These are phyloP conservation scores for Cyclophora albipunctata DNA, from an alignment of 2,888 invertebrate genomes.

Conservation along the genomic window DNA sequence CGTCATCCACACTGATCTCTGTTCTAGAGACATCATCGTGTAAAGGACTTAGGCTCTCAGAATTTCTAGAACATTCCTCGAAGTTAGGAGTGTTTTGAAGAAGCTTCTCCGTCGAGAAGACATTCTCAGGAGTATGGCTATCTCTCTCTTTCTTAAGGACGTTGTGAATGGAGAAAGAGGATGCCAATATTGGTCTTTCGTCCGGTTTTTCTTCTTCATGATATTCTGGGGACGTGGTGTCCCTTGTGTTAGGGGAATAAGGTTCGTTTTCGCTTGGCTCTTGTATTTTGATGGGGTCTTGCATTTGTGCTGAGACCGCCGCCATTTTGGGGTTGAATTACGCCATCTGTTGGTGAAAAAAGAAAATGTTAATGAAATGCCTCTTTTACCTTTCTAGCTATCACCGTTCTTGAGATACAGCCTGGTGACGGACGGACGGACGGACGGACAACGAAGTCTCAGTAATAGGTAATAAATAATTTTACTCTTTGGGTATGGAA, in stretches of 20 bases:
- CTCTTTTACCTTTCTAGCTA: too few species aligned
- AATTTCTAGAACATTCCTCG: constrained; percentile 37
- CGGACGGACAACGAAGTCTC: too few species aligned
- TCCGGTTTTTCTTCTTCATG: constrained; percentile 56
- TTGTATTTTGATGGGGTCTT: constrained; percentile 60
- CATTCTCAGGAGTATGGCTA: constrained; percentile 62
- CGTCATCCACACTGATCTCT: constrained; percentile 69
- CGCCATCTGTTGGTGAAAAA: constrained; percentile 54
- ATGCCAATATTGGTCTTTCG: constrained; percentile 47
- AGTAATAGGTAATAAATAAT: too few species aligned
- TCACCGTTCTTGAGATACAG: too few species aligned
- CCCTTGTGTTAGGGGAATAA: constrained; percentile 60
- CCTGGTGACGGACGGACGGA: too few species aligned
- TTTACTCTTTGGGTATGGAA: too few species aligned
- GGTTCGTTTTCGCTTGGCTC: constrained; percentile 67
- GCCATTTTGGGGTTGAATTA: constrained; percentile 55
- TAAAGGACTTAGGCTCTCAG: constrained; percentile 49
- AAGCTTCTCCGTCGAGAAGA: constrained; percentile 66
- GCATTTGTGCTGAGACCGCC: constrained; percentile 62
- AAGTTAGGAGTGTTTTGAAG: constrained; percentile 63
- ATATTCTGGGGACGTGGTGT: constrained; percentile 58
- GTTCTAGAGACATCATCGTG: constrained; percentile 56
- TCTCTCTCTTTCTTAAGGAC: constrained; percentile 68
- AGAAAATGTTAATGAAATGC: not conserved
- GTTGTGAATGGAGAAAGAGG: constrained; percentile 69